Evolutionary conservation across 2,113 vertebrate genomes (phyloP).

Genomic region (Sapajus apella): DNA sequence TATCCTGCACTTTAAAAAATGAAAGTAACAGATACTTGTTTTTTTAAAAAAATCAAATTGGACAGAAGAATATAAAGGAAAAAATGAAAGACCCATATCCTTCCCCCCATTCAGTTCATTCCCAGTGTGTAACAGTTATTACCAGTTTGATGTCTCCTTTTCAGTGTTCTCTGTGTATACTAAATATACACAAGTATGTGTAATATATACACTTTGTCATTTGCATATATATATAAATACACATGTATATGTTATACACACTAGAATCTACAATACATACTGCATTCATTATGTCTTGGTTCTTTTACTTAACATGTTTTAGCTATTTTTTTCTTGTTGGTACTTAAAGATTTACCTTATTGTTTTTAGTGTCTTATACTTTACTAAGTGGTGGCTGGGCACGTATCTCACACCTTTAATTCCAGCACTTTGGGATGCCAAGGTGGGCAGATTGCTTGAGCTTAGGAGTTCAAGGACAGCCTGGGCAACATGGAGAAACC

Average conservation of each 20-base stretch:
- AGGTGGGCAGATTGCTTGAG: no score
- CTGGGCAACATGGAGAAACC: no score
- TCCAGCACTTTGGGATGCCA: no score
- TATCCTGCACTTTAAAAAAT: slow-evolving; percentile 20
- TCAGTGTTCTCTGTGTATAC: neutral
- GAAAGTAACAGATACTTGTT: neutral
- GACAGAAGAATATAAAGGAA: neutral
- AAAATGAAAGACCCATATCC: neutral
- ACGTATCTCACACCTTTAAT: no score
- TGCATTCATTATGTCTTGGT: neutral
- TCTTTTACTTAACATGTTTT: neutral
- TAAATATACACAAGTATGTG: neutral
- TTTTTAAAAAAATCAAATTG: neutral
- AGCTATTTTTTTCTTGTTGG: slow-evolving; percentile 3
- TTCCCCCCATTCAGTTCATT: neutral
- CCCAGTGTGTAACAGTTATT: neutral
- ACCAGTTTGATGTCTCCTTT: neutral
- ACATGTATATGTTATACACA: neutral
- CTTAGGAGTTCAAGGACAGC: no score
- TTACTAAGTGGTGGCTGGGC: neutral
- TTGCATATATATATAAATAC: neutral
- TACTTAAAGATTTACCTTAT: neutral
- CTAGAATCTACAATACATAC: neutral
- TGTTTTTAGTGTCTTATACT: slow-evolving; percentile 1
- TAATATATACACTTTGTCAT: neutral